Base-by-base conservation (phyloP, 1,140 invertebrate species). In the Elymnias hypermnestra region DNA sequence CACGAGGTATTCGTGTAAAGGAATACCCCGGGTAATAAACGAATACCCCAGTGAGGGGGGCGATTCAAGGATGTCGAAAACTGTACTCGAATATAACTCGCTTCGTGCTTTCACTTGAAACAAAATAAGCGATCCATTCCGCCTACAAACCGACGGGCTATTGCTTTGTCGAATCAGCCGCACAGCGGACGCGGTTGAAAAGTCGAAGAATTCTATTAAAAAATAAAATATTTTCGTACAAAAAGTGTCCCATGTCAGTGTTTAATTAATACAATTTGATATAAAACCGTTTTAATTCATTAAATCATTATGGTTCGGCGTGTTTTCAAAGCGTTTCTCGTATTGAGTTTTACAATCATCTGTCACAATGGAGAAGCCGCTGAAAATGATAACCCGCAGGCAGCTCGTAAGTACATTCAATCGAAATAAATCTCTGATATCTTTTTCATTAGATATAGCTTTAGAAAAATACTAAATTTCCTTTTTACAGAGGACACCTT, bases 71-170 rank as follows among this genome's bases (percentile, higher is more conserved):
- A 81, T 83, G 77, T 60, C 79, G 79, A 83, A 83, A 83, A 84
- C 66, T 49, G 47, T 46, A 56, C 58, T 61, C 59, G 69, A 82
- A 82, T 81, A 84, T 74, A 81, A 83, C 74, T 68, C 55, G 70
- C 44, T 53, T 57, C 58, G 63, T 69, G 77, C 81, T 84, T 84
- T 84, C 81, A 84, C 81, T 67, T 77, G 68, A 75, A 75, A 74
- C 74, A 68, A 72, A 72, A 76, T 71, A 66, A 72, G 67, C 46
- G 69, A 59, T 59, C 49, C 67, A 42, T 66, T 62, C 64, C 60
- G 61, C 46, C 60, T 50, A 59, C 52, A 53, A 55, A 57, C 49
- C 57, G 47, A 60, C 50, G 55, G 63, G 48, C 60, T 65, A 72
- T 76, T 67, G 60, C 54, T 52, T n/a, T 45, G 53, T 55, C 56